These are phyloP conservation scores for Erpornis zantholeuca DNA, from an alignment of 2,113 vertebrate species.

Conservation along the genomic window DNA sequence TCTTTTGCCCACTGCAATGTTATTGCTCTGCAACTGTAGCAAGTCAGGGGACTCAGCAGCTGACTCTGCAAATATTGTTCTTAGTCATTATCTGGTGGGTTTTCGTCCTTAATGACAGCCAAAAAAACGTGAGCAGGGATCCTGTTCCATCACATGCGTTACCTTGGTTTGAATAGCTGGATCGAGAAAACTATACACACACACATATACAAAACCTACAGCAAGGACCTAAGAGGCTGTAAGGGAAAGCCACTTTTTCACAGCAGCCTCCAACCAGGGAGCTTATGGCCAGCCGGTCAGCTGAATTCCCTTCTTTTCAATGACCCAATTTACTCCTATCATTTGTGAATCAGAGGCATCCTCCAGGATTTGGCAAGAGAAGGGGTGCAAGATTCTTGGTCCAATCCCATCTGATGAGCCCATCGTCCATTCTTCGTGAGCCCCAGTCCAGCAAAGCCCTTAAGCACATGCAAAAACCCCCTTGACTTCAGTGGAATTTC, in stretches of 20 bases:
- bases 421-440: background rate
- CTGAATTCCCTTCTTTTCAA: background rate
- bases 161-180: background rate
- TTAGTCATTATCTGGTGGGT: slow-evolving; percentile 11
- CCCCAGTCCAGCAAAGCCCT: slow-evolving; percentile 50
- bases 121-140: background rate
- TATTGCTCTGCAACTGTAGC: background rate
- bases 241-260: background rate
- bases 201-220: background rate
- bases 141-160: background rate
- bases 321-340: background rate
- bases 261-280: background rate
- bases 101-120: slow-evolving; percentile 14
- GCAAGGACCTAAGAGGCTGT: background rate
- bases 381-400: slow-evolving; percentile 52
- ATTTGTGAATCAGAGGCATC: slow-evolving; percentile 35
- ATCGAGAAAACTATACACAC: background rate
- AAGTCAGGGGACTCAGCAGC: slow-evolving; percentile 19
- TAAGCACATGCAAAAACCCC: slow-evolving; percentile 52
- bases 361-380: slow-evolving; percentile 44
- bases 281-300: background rate
- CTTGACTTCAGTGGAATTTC: slow-evolving; percentile 64
- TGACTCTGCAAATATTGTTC: slow-evolving; percentile 39
- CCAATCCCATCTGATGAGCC: slow-evolving; percentile 26
- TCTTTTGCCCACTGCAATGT: background rate